Evolutionary conservation across 2,888 invertebrate species (phyloP).

Genomic region (Creontiades dilutus): DNA sequence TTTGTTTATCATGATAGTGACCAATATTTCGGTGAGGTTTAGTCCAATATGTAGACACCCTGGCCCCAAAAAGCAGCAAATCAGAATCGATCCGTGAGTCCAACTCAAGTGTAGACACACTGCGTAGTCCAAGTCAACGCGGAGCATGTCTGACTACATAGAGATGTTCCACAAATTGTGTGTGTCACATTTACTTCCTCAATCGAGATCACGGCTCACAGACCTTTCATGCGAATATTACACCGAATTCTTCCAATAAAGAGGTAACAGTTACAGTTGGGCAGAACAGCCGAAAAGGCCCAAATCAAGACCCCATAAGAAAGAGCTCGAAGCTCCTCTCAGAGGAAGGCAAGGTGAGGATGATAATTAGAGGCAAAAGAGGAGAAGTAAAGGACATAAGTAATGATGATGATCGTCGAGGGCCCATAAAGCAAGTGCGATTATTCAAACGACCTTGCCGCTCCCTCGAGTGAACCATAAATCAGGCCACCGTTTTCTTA

Average conservation of each 20-base stretch:
- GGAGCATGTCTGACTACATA: no score
- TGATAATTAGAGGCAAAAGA: conserved; percentile 64
- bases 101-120: no score
- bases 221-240: no score
- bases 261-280: background rate
- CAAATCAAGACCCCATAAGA: background rate
- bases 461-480: conserved; percentile 56
- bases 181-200: no score
- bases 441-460: conserved; percentile 71
- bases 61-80: no score
- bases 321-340: background rate
- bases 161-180: no score
- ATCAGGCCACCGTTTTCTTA: conserved; percentile 56
- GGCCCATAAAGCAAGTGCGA: conserved; percentile 57
- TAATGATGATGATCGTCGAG: conserved; percentile 70
- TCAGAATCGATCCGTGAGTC: no score
- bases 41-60: no score
- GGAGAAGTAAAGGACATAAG: conserved; percentile 66
- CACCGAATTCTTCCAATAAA: background rate
- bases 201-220: no score
- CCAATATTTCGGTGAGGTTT: no score
- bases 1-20: no score
- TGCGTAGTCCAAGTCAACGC: no score
- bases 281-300: background rate
- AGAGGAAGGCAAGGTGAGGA: conserved; percentile 40